Base-by-base conservation (phyloP, 30 jellyfish, hydroid and myxozoan genomes). In the Turritopsis rubra region DNA sequence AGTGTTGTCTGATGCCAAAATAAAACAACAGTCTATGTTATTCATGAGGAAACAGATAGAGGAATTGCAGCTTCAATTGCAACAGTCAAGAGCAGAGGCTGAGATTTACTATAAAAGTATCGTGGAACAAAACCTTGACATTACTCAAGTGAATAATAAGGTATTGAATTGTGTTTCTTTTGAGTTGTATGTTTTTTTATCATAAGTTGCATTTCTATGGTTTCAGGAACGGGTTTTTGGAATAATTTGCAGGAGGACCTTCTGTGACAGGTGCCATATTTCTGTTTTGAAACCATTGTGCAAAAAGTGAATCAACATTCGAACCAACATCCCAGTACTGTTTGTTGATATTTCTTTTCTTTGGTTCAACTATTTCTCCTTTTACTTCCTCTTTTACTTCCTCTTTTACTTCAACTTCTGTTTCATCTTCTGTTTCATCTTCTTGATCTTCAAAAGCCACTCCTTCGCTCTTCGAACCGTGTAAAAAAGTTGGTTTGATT, bases 91-190 rank as follows among this genome's bases (percentile, higher is more conserved):
- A 31, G 31, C 86, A 21, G 85, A 82, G 71, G 84, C 88, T 18
- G 85, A 65, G 53, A 22, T 25, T 28, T 54, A 66, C 72, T 82
- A 65, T 21, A 82, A 65, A 71, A 52, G 54, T 82, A 85, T 52
- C 21, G 74, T 82, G 31, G 85, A 65, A 29, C 27, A 85, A 16
- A 82, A 82, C 66, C 66, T 66, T 19, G 86, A 82, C 71, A 68
- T 85, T 3, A 82, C 88, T 3, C 71, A 66, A 22, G 41, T 82
- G 22, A 65, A 28, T 29, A 65, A 30, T 21, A 66, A 66, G 88
- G 88, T 82, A 0, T 1, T 13, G 13, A 41, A 3, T 41, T 3
- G 60, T n/a, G n/a, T n/a, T n/a, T n/a, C n/a, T n/a, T n/a, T 41
- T 41, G 60, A 41, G 13, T 41, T 41, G 60, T 41, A 41, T 41